Evolutionary conservation across 2,797 vertebrate species (phyloP).

Genomic region (Selene dorsalis): DNA sequence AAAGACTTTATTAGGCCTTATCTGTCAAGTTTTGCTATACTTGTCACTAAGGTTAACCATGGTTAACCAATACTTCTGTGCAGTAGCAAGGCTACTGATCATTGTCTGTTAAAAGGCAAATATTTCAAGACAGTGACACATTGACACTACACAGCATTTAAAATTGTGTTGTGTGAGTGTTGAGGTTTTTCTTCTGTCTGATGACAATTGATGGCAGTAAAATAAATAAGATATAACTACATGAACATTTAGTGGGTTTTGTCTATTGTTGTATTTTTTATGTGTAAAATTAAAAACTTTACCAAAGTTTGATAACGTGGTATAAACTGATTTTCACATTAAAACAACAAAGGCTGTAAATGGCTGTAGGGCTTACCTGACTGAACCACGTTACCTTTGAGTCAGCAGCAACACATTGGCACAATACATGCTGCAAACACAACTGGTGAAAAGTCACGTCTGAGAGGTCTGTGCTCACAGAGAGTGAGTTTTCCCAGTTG

Average conservation of each 20-base stretch:
- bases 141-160: background rate
- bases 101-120: no score
- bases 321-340: background rate
- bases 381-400: constrained; percentile 29
- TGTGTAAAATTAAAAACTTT: background rate
- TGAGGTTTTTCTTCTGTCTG: background rate
- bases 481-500: constrained; percentile 49
- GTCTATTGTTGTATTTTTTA: background rate
- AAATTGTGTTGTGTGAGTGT: no score
- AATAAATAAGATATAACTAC: background rate
- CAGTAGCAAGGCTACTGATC: no score
- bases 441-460: constrained; percentile 54
- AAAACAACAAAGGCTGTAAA: background rate
- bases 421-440: constrained; percentile 47
- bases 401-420: constrained; percentile 23
- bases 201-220: background rate
- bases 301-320: background rate
- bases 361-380: background rate
- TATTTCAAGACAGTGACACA: background rate
- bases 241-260: no score
- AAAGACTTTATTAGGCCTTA: background rate
- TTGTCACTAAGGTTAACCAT: no score
- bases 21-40: no score
- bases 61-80: background rate
- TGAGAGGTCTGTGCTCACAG: constrained; percentile 48